Conservation (phyloP, 2,888 invertebrate genomes). For the Sussaba pulchella region DNA sequence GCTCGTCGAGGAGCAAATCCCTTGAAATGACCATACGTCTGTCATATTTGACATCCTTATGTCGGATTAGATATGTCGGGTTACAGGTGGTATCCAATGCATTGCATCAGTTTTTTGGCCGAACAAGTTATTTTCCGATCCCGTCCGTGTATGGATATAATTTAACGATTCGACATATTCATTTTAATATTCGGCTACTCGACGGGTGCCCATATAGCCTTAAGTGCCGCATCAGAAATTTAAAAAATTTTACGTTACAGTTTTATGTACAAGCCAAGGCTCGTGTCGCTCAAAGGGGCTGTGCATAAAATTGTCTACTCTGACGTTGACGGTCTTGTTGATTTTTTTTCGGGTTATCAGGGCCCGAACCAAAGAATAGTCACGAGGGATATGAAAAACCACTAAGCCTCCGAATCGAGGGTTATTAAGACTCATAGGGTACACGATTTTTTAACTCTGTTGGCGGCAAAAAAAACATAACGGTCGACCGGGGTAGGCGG, state of each 20-base stretch:
- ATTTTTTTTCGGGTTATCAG: neutral
- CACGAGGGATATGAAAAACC: constrained; percentile 21
- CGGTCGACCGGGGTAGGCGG: constrained; percentile 36
- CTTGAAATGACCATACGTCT: neutral
- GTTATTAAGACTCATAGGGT: constrained; percentile 78
- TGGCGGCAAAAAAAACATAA: constrained; percentile 57
- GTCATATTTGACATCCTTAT: constrained; percentile 7
- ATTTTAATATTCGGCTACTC: constrained; percentile 15
- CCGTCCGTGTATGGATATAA: too few species aligned
- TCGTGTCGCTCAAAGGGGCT: constrained; percentile 16
- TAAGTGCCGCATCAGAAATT: constrained; percentile 9
- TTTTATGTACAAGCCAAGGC: constrained; percentile 32
- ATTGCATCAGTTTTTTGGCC: neutral
- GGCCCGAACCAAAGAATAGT: neutral
- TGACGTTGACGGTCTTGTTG: too few species aligned
- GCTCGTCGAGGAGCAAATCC: too few species aligned
- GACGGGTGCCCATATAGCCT: neutral
- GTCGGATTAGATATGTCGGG: neutral
- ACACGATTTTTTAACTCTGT: constrained; percentile 73
- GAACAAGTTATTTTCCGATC: too few species aligned
- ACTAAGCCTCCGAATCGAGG: constrained; percentile 77
- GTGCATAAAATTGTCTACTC: constrained; percentile 33
- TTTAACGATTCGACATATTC: constrained; percentile 8
- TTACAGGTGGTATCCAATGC: neutral
- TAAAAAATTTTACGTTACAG: constrained; percentile 44